These are phyloP conservation scores for Podilymbus podiceps DNA, from an alignment of 2,113 vertebrate genomes.

Conservation along the genomic window DNA sequence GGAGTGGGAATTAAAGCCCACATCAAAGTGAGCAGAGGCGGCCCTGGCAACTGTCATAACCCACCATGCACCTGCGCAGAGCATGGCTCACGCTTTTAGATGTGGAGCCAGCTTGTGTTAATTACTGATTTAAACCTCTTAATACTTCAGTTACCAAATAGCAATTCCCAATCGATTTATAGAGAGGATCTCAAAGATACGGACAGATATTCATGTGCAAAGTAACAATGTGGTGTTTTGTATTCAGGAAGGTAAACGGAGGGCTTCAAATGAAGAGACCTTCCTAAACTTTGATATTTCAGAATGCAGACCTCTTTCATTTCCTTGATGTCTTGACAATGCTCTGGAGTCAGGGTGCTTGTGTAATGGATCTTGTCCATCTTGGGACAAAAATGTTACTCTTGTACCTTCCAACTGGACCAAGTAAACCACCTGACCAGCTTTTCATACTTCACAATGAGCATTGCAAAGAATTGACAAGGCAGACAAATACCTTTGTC, in stretches of 20 bases:
- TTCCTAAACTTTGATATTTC: neutral
- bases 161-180: neutral
- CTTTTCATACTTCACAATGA: neutral
- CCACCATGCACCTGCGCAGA: neutral
- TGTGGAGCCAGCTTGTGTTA: neutral
- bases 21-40: neutral
- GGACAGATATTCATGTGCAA: rapidly evolving
- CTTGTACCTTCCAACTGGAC: neutral
- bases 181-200: neutral
- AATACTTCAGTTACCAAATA: neutral
- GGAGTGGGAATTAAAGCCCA: neutral
- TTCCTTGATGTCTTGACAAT: neutral
- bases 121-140: neutral
- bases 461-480: neutral
- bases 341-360: neutral
- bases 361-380: neutral
- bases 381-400: neutral
- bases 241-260: neutral
- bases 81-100: neutral
- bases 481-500: neutral
- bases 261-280: neutral
- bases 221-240: neutral
- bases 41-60: neutral
- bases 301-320: neutral
- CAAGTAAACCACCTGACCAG: neutral